These are phyloP conservation scores for Oryzias javanicus DNA, from an alignment of 2,113 vertebrate species.

Conservation along the genomic window DNA sequence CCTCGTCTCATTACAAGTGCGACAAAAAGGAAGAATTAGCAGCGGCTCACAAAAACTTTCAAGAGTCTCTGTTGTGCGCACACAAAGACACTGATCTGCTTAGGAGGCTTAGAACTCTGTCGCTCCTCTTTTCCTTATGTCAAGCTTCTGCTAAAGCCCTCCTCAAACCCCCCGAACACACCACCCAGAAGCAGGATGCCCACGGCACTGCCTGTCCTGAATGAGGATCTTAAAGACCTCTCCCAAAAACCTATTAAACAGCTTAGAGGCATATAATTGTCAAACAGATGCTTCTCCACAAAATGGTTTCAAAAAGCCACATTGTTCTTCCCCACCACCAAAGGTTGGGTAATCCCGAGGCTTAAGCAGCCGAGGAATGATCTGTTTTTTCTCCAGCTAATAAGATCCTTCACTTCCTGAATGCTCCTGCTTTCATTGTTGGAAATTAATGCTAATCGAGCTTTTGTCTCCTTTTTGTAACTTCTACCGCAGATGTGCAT, in stretches of 20 bases:
- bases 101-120: conserved; percentile 59
- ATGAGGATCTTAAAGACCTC: conserved; percentile 67
- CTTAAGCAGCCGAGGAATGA: conserved; percentile 57
- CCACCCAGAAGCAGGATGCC: conserved; percentile 33
- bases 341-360: conserved; percentile 64
- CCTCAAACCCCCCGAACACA: conserved; percentile 29
- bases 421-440: conserved; percentile 52
- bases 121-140: conserved; percentile 47
- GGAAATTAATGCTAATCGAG: conserved; percentile 56
- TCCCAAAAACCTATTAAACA: conserved; percentile 66
- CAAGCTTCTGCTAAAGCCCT: conserved; percentile 45
- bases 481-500: conserved; percentile 23
- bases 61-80: conserved; percentile 63
- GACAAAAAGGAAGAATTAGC: conserved; percentile 49
- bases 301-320: conserved; percentile 60
- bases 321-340: conserved; percentile 61
- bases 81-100: conserved; percentile 75
- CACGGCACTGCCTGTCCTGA: conserved; percentile 35
- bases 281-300: conserved; percentile 48
- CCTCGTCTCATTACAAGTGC: conserved; percentile 25
- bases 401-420: conserved; percentile 63
- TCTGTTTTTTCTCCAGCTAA: conserved; percentile 55
- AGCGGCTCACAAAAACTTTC: conserved; percentile 54
- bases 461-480: conserved; percentile 46
- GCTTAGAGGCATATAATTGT: conserved; percentile 64